phyloP scores from a whole-genome alignment of 2,888 invertebrate genomes.

The Eristalis arbustorum region DNA sequence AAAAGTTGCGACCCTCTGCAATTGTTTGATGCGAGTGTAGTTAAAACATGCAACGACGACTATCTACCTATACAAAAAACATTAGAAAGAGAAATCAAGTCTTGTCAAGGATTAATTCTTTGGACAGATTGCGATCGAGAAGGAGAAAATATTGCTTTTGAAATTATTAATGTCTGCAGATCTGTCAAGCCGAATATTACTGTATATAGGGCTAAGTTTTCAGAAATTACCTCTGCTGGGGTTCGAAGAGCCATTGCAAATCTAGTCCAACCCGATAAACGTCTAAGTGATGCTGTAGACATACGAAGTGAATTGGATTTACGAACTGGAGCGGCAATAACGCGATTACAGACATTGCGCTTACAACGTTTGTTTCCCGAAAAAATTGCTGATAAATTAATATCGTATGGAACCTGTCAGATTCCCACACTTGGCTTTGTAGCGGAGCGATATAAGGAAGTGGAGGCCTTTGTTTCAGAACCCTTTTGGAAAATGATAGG shows the following conservation, averaged over 20 bases:
- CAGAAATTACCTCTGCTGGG: slow-evolving; percentile 95
- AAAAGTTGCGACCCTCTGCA: slow-evolving; percentile 88
- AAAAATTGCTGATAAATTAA: slow-evolving; percentile 87
- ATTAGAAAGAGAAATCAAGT: slow-evolving; percentile 82
- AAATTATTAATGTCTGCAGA: slow-evolving; percentile 94
- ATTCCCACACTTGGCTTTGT: slow-evolving; percentile 99
- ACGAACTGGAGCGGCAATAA: slow-evolving; percentile 98
- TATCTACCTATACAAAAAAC: slow-evolving; percentile 89
- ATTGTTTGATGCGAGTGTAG: slow-evolving; percentile 94
- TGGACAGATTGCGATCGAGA: slow-evolving; percentile 99
- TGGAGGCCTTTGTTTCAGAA: slow-evolving; percentile 94
- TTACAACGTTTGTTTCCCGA: slow-evolving; percentile 90
- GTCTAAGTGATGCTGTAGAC: slow-evolving; percentile 95
- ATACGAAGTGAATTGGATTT: slow-evolving; percentile 94
- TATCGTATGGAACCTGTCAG: slow-evolving; percentile 99
- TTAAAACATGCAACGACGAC: slow-evolving; percentile 87
- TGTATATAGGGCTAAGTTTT: slow-evolving; percentile 94
- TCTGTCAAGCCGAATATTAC: slow-evolving; percentile 87
- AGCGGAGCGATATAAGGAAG: slow-evolving; percentile 96
- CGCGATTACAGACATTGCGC: slow-evolving; percentile 96
- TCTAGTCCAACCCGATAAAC: slow-evolving; percentile 89
- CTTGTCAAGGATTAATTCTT: slow-evolving; percentile 91
- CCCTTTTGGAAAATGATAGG: slow-evolving; percentile 97
- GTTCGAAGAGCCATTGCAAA: slow-evolving; percentile 90
- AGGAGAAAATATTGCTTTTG: slow-evolving; percentile 99